Conservation (phyloP, 2,888 invertebrate genomes). For the Antheraea assamensis region DNA sequence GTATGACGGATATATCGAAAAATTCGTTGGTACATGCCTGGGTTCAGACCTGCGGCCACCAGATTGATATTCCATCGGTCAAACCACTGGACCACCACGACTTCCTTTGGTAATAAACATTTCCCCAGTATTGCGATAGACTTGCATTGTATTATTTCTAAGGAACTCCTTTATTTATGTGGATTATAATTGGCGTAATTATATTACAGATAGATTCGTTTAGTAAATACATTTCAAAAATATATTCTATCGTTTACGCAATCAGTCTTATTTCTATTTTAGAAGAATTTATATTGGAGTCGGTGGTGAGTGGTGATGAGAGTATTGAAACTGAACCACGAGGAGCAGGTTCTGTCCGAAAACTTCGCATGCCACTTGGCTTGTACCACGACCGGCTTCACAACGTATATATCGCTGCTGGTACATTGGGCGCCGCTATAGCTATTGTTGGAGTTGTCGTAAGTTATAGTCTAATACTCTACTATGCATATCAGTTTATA, state of each 20-base stretch:
- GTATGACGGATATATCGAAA: too few species aligned
- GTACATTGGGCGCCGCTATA: conserved; percentile 88
- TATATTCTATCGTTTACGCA: too few species aligned
- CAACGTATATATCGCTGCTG: conserved; percentile 90
- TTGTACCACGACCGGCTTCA: conserved; percentile 85
- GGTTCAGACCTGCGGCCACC: too few species aligned
- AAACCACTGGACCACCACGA: too few species aligned
- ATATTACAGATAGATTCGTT: not conserved
- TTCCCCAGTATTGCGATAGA: too few species aligned
- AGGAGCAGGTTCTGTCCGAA: conserved; percentile 65
- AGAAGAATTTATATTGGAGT: conserved; percentile 88
- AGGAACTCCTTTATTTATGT: too few species aligned
- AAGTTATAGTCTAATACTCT: conserved; percentile 56
- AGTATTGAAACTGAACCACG: conserved; percentile 50
- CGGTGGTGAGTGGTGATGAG: conserved; percentile 76
- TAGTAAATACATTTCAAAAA: not conserved
- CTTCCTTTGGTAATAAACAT: too few species aligned
- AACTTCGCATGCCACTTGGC: conserved; percentile 82
- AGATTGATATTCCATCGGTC: too few species aligned
- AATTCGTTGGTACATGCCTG: too few species aligned
- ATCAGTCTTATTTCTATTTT: conserved; percentile 36
- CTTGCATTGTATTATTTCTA: too few species aligned
- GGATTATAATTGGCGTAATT: too few species aligned
- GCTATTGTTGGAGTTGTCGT: conserved; percentile 89
- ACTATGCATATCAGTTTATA: not conserved